Conservation (phyloP, 2,797 vertebrate genomes). For the Graptemys geographica region DNA sequence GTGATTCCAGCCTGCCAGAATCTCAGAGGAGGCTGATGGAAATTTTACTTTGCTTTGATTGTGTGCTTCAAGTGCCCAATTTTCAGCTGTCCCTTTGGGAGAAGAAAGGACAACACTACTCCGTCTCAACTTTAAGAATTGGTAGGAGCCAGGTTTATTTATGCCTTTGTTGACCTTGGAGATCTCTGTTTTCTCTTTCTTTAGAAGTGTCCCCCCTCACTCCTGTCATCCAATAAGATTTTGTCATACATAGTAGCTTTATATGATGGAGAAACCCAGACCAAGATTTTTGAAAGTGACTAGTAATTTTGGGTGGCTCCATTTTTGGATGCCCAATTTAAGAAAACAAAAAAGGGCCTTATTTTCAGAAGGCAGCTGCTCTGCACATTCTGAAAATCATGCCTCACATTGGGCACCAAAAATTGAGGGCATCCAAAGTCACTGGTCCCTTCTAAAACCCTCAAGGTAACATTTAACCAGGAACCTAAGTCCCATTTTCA, state of each 20-base stretch:
- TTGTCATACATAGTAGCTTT: not conserved
- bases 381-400: not conserved
- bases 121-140: slow-evolving; percentile 12
- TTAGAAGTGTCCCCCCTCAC: not conserved
- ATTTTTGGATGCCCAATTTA: not conserved
- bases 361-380: not conserved
- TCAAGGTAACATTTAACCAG: not conserved
- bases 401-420: not conserved
- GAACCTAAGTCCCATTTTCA: not conserved
- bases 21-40: not conserved
- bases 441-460: not conserved
- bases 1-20: not conserved
- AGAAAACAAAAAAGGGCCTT: not conserved
- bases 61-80: slow-evolving; percentile 8
- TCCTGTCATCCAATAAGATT: not conserved
- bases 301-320: not conserved
- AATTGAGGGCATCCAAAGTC: not conserved
- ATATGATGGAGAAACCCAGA: slow-evolving; percentile 24
- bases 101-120: slow-evolving; percentile 24
- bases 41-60: not conserved
- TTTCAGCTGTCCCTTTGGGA: slow-evolving; percentile 3
- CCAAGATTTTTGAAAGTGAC: slow-evolving; percentile 13
- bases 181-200: not conserved
- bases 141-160: slow-evolving; percentile 44
- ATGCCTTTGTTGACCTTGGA: slow-evolving; percentile 10